Conservation (phyloP, 30 jellyfish, hydroid and myxozoan species). For the Morbakka virulenta region DNA sequence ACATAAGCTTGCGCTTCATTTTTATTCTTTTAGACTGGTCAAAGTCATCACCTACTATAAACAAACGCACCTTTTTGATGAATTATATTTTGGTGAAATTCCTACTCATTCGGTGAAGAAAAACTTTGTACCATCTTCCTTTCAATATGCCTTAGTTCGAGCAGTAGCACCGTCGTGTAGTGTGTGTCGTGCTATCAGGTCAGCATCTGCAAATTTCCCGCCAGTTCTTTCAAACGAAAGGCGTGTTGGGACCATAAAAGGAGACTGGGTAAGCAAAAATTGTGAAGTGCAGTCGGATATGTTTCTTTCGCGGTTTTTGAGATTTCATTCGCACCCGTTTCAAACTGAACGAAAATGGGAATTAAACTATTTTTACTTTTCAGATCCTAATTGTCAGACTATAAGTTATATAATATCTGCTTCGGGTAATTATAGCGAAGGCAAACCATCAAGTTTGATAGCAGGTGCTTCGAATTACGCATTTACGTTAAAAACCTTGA, state of each 20-base stretch:
- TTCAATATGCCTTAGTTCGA: constrained; percentile 60
- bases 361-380: constrained; percentile 42
- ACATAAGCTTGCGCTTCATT: constrained; percentile 43
- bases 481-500: constrained; percentile 43
- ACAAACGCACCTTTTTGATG: constrained; percentile 27
- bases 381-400: constrained; percentile 53
- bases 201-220: constrained; percentile 25
- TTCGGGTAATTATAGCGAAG: constrained; percentile 40
- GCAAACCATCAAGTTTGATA: constrained; percentile 19
- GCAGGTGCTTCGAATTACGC: constrained; percentile 54
- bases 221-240: constrained; percentile 3
- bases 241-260: constrained; percentile 13
- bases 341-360: constrained; percentile 43
- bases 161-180: constrained; percentile 36
- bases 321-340: constrained; percentile 7
- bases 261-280: constrained; percentile 52
- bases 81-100: constrained; percentile 54
- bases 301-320: constrained; percentile 60
- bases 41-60: constrained; percentile 16
- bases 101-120: constrained; percentile 49
- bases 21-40: constrained; percentile 39
- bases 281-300: constrained; percentile 51
- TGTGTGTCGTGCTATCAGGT: constrained; percentile 39
- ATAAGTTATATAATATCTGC: constrained; percentile 61
- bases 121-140: constrained; percentile 51